Percentiles rank a stretch among this genome's conserved stretches.
phyloP scores from a whole-genome alignment of 2,888 invertebrate species.

The Drosophila pseudotakahashii region DNA sequence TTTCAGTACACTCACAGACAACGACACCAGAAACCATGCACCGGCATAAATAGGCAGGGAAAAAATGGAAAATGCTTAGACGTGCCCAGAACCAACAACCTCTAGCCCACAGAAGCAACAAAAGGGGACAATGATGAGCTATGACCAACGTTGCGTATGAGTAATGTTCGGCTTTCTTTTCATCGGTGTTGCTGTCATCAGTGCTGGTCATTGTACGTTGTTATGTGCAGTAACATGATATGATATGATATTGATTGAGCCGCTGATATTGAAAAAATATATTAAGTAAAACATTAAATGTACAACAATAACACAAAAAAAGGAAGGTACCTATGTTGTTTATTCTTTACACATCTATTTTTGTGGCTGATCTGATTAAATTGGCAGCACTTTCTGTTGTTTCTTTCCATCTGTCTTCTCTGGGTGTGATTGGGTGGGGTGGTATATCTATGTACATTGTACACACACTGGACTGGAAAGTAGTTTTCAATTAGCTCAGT shows the following conservation, averaged over 20 bases:
- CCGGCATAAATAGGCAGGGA: constrained; percentile 66
- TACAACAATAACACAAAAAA: not conserved
- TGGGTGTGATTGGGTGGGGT: constrained; percentile 11
- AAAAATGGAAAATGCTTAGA: constrained; percentile 66
- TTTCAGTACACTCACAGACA: not conserved
- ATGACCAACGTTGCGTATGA: constrained; percentile 65
- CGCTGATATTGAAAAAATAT: too few relatives aligned
- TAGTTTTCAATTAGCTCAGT: constrained; percentile 74
- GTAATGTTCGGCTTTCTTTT: constrained; percentile 72
- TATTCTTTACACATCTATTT: not conserved
- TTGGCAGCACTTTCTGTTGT: constrained; percentile 1
- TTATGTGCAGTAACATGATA: too few relatives aligned
- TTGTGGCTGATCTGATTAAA: not conserved
- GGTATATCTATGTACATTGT: constrained; percentile 7
- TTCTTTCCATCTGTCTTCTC: constrained; percentile 9
- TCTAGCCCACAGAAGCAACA: constrained; percentile 28
- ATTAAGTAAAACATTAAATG: too few relatives aligned
- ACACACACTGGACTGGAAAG: constrained; percentile 42
- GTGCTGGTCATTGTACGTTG: not conserved
- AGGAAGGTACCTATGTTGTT: not conserved
- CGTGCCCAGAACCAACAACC: constrained; percentile 55
- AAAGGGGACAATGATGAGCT: constrained; percentile 34
- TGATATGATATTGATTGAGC: too few relatives aligned
- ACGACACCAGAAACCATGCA: constrained; percentile 52
- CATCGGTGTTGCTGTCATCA: constrained; percentile 29